Percentiles rank a stretch among this genome's conserved stretches.
These are phyloP conservation scores for Nebria salina DNA, from an alignment of 2,888 invertebrate species.

Conservation along the genomic window DNA sequence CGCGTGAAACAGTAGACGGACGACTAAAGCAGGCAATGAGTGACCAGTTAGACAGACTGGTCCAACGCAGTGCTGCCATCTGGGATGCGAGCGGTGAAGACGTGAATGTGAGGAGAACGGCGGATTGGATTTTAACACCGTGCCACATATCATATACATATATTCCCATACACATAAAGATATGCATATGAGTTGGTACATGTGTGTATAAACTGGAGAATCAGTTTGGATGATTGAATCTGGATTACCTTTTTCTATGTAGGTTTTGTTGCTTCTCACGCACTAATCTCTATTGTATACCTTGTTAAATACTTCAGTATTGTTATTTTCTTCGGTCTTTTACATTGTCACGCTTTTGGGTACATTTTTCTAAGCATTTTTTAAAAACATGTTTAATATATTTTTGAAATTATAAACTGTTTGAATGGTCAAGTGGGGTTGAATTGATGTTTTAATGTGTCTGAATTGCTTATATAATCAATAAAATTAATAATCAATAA, in stretches of 20 bases:
- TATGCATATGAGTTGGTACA: neutral
- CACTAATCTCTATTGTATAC: neutral
- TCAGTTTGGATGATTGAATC: neutral
- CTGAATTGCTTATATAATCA: too few species aligned
- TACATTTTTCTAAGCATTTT: too few species aligned
- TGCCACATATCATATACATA: neutral
- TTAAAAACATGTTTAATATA: too few species aligned
- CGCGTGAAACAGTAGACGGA: slow-evolving; percentile 66
- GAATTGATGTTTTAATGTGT: too few species aligned
- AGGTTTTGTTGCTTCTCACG: neutral
- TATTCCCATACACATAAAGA: too few species aligned
- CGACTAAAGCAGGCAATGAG: slow-evolving; percentile 56
- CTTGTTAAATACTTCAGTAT: neutral
- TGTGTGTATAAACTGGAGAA: neutral
- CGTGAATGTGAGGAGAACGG: slow-evolving; percentile 2
- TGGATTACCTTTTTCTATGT: neutral
- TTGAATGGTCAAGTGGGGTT: too few species aligned
- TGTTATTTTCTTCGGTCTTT: neutral
- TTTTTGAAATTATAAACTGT: too few species aligned
- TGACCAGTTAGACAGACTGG: slow-evolving; percentile 43
- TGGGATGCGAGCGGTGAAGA: slow-evolving; percentile 25
- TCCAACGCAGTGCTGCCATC: slow-evolving; percentile 46
- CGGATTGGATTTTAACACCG: neutral
- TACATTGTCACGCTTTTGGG: neutral
- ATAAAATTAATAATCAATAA: too few species aligned